Conservation (phyloP, 1,140 invertebrate species). For the Scaptomyza montana region DNA sequence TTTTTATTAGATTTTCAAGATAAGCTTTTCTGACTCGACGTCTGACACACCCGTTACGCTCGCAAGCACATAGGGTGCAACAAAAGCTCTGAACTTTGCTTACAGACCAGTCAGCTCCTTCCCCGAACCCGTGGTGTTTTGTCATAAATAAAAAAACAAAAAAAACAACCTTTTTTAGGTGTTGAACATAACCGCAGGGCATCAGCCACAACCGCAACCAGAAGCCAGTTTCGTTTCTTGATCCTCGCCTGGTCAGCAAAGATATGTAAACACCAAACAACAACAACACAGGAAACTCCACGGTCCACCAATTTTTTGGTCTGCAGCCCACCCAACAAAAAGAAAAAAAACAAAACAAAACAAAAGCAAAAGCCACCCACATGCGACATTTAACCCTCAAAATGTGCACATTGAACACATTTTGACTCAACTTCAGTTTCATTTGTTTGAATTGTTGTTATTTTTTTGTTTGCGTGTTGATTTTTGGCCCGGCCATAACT, state of each 20-base stretch:
- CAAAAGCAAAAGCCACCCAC: conserved; percentile 32
- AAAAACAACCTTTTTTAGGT: conserved; percentile 68
- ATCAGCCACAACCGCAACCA: conserved; percentile 51
- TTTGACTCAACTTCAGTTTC: conserved; percentile 37
- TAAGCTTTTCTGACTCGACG: conserved; percentile 7
- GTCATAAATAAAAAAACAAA: conserved; percentile 31
- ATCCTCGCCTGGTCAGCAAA: conserved; percentile 67
- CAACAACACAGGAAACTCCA: conserved; percentile 44
- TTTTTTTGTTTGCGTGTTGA: conserved; percentile 69
- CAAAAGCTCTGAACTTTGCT: conserved; percentile 5
- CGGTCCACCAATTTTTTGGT: conserved; percentile 68
- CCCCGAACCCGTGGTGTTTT: background rate
- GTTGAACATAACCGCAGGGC: conserved; percentile 77
- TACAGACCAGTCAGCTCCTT: background rate
- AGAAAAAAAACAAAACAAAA: background rate
- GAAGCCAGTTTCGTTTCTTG: conserved; percentile 56
- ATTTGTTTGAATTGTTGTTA: conserved; percentile 11
- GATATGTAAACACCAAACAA: conserved; percentile 69
- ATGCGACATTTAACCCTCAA: conserved; percentile 79
- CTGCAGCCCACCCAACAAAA: conserved; percentile 29
- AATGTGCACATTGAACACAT: conserved; percentile 67
- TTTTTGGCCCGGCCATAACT: conserved; percentile 72
- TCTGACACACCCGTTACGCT: conserved; percentile 1
- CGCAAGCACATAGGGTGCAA: background rate
- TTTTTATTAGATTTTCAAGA: background rate